phyloP scores from a whole-genome alignment of 2,888 invertebrate species.

The Erpobdella octoculata region DNA sequence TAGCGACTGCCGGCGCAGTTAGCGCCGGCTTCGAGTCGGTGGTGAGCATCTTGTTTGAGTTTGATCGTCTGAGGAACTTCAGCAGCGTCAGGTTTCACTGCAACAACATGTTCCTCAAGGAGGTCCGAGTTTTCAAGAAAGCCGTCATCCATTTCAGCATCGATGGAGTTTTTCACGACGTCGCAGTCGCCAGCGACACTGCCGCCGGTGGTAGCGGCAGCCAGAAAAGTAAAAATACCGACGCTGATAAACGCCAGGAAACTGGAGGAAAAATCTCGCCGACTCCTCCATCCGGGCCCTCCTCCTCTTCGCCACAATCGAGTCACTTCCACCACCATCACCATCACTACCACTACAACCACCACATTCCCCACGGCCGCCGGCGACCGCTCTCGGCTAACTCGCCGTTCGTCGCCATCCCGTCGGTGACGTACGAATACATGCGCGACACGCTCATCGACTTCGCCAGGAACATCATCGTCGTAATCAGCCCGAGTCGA shows the following conservation, averaged over 20 bases:
- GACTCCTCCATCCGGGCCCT: no score
- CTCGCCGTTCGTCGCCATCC: background rate
- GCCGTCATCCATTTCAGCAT: conserved; percentile 65
- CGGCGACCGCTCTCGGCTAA: background rate
- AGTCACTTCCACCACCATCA: background rate
- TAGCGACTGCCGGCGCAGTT: no score
- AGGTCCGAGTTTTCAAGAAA: conserved; percentile 74
- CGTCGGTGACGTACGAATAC: conserved; percentile 60
- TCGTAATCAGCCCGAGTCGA: conserved; percentile 69
- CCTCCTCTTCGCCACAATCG: no score
- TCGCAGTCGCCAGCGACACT: background rate
- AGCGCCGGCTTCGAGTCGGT: conserved; percentile 51
- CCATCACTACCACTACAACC: background rate
- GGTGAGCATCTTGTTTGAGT: conserved; percentile 73
- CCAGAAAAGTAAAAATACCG: background rate
- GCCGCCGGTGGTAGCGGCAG: background rate
- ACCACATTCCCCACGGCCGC: no score
- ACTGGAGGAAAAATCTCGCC: background rate
- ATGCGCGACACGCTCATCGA: conserved; percentile 73
- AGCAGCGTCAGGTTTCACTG: conserved; percentile 71
- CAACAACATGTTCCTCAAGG: conserved; percentile 77
- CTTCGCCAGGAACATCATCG: conserved; percentile 71
- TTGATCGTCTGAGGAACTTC: conserved; percentile 81
- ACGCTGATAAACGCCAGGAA: background rate
- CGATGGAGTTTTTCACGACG: conserved; percentile 67